Conservation (phyloP, 2,797 vertebrate species). For the Nyctalus aviator region DNA sequence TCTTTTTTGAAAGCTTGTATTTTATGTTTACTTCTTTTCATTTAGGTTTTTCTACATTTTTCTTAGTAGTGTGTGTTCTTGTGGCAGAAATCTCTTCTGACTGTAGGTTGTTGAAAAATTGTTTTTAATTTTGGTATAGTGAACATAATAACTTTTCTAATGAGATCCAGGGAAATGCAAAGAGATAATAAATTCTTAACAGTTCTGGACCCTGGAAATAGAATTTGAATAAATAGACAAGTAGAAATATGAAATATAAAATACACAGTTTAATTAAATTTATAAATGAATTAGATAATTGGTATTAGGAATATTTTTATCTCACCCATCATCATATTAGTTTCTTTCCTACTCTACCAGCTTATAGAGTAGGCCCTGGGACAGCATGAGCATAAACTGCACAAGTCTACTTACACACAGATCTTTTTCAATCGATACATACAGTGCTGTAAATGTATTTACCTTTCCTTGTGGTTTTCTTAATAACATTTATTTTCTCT, state of each 20-base stretch:
- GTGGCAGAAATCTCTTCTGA: neutral
- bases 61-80: neutral
- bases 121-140: neutral
- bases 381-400: too few species aligned
- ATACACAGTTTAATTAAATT: constrained; percentile 22
- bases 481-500: neutral
- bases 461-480: neutral
- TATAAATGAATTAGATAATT: constrained; percentile 13
- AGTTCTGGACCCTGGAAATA: constrained; percentile 17
- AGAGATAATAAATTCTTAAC: constrained; percentile 62
- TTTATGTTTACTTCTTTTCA: constrained; percentile 2
- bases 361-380: neutral
- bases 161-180: constrained; percentile 29
- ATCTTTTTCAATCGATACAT: neutral
- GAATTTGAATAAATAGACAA: constrained; percentile 33
- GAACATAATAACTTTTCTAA: constrained; percentile 32
- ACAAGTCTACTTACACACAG: neutral
- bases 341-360: constrained; percentile 8
- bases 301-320: constrained; percentile 35
- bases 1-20: neutral
- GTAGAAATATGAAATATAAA: constrained; percentile 51
- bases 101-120: neutral
- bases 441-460: neutral
- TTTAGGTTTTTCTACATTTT: neutral
- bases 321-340: neutral